A percentile compares a stretch with the other conserved stretches of the same genome.
phyloP scores from a whole-genome alignment of 2,888 invertebrate species.

The Zeuzera pyrina region DNA sequence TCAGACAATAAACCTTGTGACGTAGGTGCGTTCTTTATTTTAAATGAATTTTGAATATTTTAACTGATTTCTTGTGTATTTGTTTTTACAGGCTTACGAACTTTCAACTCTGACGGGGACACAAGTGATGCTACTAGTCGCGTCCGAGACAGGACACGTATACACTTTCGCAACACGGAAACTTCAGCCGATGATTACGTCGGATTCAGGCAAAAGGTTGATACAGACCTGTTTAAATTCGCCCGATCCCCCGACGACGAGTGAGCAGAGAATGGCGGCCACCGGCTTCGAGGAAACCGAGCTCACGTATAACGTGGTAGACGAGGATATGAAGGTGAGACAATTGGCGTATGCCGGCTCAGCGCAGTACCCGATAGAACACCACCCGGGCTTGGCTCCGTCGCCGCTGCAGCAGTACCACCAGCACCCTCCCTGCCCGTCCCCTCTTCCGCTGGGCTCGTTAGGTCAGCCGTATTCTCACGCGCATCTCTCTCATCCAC shows the following conservation, averaged over 20 bases:
- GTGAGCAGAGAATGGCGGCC: constrained; percentile 97
- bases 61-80: neutral
- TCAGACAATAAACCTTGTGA: no score
- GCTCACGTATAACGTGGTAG: constrained; percentile 95
- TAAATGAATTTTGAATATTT: neutral
- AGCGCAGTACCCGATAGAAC: constrained; percentile 80
- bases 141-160: constrained; percentile 99
- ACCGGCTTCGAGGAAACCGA: constrained; percentile 99
- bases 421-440: constrained; percentile 82
- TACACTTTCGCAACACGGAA: constrained; percentile 99
- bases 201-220: constrained; percentile 95
- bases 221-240: constrained; percentile 99
- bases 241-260: constrained; percentile 89
- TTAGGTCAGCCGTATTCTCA: constrained; percentile 66
- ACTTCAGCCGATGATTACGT: constrained; percentile 99
- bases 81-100: constrained; percentile 92
- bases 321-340: constrained; percentile 97
- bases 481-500: constrained; percentile 76
- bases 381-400: constrained; percentile 76
- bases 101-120: constrained; percentile 98
- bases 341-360: constrained; percentile 91
- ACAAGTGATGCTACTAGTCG: constrained; percentile 99
- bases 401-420: constrained; percentile 80
- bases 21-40: no score
- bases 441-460: constrained; percentile 78